Evolutionary conservation across 1,140 invertebrate species (phyloP).

Genomic region (Lithobius niger): DNA sequence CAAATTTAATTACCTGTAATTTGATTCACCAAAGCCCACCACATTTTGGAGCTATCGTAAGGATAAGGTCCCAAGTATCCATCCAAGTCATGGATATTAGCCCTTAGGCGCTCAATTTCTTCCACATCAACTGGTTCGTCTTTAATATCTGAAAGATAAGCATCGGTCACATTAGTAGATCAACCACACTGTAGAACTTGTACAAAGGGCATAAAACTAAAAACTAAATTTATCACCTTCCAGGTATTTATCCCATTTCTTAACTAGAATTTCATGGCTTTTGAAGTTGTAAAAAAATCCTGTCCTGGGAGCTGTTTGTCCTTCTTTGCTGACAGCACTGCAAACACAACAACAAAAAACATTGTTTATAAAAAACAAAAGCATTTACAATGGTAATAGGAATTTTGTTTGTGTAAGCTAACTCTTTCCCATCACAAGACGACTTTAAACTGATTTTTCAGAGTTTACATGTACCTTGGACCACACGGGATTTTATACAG

Average conservation of each 20-base stretch:
- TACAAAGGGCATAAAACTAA: too few species aligned
- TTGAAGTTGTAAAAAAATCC: conserved; percentile 85
- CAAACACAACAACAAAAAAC: conserved; percentile 19
- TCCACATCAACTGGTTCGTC: conserved; percentile 35
- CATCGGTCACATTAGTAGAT: too few species aligned
- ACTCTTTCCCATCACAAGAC: too few species aligned
- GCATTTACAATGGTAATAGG: too few species aligned
- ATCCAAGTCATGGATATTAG: conserved; percentile 65
- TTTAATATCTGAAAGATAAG: conserved; percentile 32
- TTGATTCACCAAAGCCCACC: conserved; percentile 64
- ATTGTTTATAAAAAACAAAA: too few species aligned
- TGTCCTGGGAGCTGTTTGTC: conserved; percentile 48
- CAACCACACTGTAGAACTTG: too few species aligned
- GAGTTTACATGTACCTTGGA: too few species aligned
- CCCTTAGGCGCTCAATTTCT: conserved; percentile 39
- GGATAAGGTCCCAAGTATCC: conserved; percentile 78
- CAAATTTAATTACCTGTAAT: conserved; percentile 41
- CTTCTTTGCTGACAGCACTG: conserved; percentile 42
- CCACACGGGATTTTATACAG: too few species aligned
- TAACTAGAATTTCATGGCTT: conserved; percentile 66
- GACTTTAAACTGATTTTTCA: too few species aligned
- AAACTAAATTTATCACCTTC: conserved; percentile 28
- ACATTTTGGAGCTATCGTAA: conserved; percentile 71
- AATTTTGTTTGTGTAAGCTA: too few species aligned
- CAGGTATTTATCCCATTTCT: conserved; percentile 55